Base-by-base conservation (phyloP, 2,797 vertebrate species). In the Sus cebifrons region DNA sequence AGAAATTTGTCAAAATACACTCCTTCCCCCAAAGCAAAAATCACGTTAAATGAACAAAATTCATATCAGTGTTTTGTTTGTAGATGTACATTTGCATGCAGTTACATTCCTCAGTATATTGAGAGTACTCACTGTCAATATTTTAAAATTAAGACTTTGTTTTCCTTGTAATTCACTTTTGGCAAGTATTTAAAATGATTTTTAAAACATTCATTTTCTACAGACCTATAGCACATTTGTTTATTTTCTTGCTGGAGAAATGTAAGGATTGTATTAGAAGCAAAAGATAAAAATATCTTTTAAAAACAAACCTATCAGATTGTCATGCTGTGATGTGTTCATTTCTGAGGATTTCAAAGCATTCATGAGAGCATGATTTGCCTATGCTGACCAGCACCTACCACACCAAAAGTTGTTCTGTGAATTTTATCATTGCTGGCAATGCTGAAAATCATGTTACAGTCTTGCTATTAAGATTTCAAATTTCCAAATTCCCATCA, bases 141-240 rank as follows among this genome's bases (percentile, higher is more conserved):
- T 15, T 90, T 93, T 62, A 71, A 85, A 84, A 75, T n/a, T 44
- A 78, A 20, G 18, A 27, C 23, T 96, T 73, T 60, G 5, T 29
- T 60, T 89, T 89, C 20, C 27, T 32, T 92, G 27, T 65, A 74
- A 91, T 75, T 86, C 49, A 71, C n/a, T 86, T 96, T 79, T 93
- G 52, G 8, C 27, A 67, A 73, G 8, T 73, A 87, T 85, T 65
- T 68, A 95, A 96, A 88, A 21, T 52, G 20, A 81, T 75, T 49
- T 49, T 49, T 49, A 44, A 83, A 62, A 65, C 29, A 17, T 71
- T 81, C 40, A 75, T 70, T 88, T 91, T 44, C 65, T 94, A 29
- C 1, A 68, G 77, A 94, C 13, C 7, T 56, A 18, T 44, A 81
- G 18, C 25, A 21, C 73, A 67, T 64, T 68, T 75, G 9, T 62